A percentile compares a stretch with the other conserved stretches of the same genome.
Evolutionary conservation across 2,797 vertebrate species (phyloP).

Genomic region (Neopelma chrysocephalum): DNA sequence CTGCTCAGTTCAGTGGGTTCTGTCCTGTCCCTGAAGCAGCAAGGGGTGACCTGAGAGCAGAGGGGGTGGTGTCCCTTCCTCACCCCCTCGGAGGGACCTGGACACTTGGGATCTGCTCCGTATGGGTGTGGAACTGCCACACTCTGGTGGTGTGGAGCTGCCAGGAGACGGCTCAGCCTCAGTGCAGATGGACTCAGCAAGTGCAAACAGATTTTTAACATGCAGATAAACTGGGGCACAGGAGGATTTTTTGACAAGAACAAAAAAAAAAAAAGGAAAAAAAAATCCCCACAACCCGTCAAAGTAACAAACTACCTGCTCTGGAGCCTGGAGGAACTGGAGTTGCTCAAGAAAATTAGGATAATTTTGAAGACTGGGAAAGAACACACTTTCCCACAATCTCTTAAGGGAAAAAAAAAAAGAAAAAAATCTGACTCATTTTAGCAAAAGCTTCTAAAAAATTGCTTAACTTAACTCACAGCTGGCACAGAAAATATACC

Average conservation of each 20-base stretch:
- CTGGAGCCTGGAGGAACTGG: background rate
- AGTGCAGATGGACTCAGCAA: constrained; percentile 22
- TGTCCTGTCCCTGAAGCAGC: background rate
- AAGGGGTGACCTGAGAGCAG: background rate
- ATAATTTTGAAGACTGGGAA: background rate
- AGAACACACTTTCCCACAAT: background rate
- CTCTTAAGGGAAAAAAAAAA: background rate
- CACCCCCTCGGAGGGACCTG: background rate
- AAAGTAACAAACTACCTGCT: background rate
- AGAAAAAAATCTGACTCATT: background rate
- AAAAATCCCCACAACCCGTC: background rate
- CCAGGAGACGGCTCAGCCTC: background rate
- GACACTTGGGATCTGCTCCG: background rate
- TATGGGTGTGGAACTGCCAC: background rate
- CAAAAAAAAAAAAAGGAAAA: background rate
- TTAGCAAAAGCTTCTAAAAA: background rate
- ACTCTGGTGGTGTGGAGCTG: background rate
- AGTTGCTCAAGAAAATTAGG: background rate
- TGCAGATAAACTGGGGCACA: background rate
- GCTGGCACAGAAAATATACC: background rate
- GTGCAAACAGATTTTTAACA: constrained; percentile 43
- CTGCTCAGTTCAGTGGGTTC: background rate
- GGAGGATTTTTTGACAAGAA: constrained; percentile 17
- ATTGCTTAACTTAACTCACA: background rate
- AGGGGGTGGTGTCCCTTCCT: background rate